Conservation (phyloP, 2,888 invertebrate species). For the Leptogaster cylindrica region DNA sequence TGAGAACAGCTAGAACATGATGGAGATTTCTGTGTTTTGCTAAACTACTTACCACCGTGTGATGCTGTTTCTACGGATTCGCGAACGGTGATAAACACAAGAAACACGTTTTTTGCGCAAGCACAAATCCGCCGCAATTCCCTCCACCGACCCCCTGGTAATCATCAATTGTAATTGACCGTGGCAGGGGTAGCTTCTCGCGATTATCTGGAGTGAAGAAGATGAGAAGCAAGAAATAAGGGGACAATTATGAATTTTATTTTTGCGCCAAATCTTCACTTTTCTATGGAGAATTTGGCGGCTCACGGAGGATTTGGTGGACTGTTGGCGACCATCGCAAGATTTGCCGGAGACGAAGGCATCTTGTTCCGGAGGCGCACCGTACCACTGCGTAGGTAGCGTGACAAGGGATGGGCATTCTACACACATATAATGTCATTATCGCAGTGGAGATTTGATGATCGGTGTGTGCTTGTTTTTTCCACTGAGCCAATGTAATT, state of each 20-base stretch:
- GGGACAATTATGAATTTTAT: constrained; percentile 34
- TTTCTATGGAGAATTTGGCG: background rate
- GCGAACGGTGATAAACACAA: constrained; percentile 5
- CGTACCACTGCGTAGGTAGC: constrained; percentile 18
- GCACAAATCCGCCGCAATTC: background rate
- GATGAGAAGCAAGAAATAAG: constrained; percentile 35
- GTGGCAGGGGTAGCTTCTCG: constrained; percentile 6
- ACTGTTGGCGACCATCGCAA: background rate
- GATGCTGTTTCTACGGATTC: background rate
- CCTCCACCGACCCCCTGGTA: constrained; percentile 11
- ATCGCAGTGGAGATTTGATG: constrained; percentile 25
- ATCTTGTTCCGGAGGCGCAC: background rate
- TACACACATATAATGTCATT: constrained; percentile 29
- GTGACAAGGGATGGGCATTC: constrained; percentile 31
- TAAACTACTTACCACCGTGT: constrained; percentile 25
- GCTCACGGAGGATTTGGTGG: background rate
- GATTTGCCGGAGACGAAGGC: background rate
- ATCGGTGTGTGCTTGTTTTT: background rate
- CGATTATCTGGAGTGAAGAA: constrained; percentile 26
- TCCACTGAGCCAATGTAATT: background rate
- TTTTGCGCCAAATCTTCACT: constrained; percentile 2
- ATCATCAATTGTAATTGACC: constrained; percentile 33
- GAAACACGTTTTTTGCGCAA: constrained; percentile 25
- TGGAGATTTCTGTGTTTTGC: constrained; percentile 25
- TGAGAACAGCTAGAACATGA: constrained; percentile 33